Base-by-base conservation (phyloP, 1,140 invertebrate genomes). In the Doryteuthis pealeii region DNA sequence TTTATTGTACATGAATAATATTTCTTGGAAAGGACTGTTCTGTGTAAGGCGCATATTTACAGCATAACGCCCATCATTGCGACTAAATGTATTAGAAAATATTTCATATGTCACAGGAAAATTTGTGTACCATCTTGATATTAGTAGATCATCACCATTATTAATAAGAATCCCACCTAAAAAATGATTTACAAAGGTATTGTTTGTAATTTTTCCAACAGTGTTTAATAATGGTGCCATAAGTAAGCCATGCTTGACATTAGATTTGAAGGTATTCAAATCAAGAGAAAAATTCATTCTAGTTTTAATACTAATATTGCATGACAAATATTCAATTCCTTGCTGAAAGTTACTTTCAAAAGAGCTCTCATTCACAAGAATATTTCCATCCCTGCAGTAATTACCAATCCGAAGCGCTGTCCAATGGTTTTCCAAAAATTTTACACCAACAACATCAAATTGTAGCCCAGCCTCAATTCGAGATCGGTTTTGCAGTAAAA, bases 1-100 rank as follows among this genome's bases (percentile, higher is more conserved):
- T 84, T 93, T 94, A 86, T 99, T 99, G 80, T 93, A 92, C 0
- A 94, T 95, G 81, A 98, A 97, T 6, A 94, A 82, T 35, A 98
- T 85, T 58, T 91, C 91, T 83, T 99, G 96, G 12, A 90, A 82
- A 75, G 91, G 90, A 80, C 94, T 94, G 81, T 96, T 95, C 4
- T 96, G 93, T 22, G 94, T 95, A 0, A 98, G 86, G 1, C 95
- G 94, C 8, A 99, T 86, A 82, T 93, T 95, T 0, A 93, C 93
- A 0, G 96, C 95, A 88, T 95, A 98, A 0, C 92, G 89, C 0
- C 97, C 97, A 45, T 89, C 90, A 86, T 99, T 99, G 14, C 92
- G 90, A 72, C 92, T 91, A 85, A 99, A 98, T 82, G 93, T 92
- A 85, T 99, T 99, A 81, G 96, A 92, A 81, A 93, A 92, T 70